Conservation (phyloP, 1,140 invertebrate genomes). For the Eciton burchellii region DNA sequence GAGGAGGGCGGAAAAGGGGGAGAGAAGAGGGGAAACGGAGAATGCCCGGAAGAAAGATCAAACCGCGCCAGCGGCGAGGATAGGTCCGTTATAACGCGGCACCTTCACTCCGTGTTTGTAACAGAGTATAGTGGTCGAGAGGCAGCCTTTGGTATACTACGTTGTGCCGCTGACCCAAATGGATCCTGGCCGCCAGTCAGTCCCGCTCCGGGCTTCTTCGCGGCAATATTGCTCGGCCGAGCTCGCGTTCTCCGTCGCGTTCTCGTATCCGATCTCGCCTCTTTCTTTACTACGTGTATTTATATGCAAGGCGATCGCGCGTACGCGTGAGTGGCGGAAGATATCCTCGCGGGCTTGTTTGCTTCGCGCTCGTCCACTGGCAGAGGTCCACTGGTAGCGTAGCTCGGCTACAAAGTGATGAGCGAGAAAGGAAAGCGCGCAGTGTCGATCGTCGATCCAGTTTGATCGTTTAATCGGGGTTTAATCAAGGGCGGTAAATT, state of each 20-base stretch:
- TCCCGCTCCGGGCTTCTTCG: slow-evolving; percentile 80
- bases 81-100: slow-evolving; percentile 73
- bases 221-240: slow-evolving; percentile 72
- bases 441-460: slow-evolving; percentile 11
- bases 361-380: no score
- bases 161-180: slow-evolving; percentile 82
- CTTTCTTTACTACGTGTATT: background rate
- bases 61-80: slow-evolving; percentile 58
- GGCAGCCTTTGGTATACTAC: slow-evolving; percentile 74
- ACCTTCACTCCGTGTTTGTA: slow-evolving; percentile 74
- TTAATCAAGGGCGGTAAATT: no score
- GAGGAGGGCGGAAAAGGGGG: no score
- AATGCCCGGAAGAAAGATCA: slow-evolving; percentile 62
- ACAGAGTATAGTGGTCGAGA: slow-evolving; percentile 74
- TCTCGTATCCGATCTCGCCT: background rate
- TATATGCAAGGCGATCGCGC: background rate
- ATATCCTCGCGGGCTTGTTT: background rate
- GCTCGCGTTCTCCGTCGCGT: slow-evolving; percentile 20
- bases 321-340: background rate
- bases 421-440: background rate
- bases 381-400: no score
- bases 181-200: slow-evolving; percentile 79
- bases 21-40: no score
- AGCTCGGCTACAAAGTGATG: background rate
- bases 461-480: slow-evolving; percentile 20